A percentile compares a stretch with the other conserved stretches of the same genome.
phyloP scores from a whole-genome alignment of 2,797 vertebrate genomes.

The Pseudomugil tenellus region DNA sequence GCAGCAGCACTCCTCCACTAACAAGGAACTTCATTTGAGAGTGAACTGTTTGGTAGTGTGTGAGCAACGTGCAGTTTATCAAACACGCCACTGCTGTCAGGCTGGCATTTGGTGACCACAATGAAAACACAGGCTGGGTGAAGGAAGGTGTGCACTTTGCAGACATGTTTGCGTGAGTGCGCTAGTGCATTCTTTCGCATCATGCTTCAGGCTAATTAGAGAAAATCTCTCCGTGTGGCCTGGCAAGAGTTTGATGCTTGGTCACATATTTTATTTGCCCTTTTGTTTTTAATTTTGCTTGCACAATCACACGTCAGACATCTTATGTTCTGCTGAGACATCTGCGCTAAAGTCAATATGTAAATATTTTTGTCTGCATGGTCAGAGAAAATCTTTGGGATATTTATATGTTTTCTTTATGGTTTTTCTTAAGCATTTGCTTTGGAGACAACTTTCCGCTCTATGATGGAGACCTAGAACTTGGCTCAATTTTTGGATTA shows the following conservation, averaged over 20 bases:
- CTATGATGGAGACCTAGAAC: conserved; percentile 33
- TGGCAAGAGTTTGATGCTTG: conserved; percentile 30
- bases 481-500: conserved; percentile 26
- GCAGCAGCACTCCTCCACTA: conserved; percentile 28
- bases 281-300: conserved; percentile 20
- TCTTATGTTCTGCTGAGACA: conserved; percentile 32
- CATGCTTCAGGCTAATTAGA: conserved; percentile 46
- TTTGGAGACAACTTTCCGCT: conserved; percentile 35
- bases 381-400: conserved; percentile 20
- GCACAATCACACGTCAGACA: conserved; percentile 39
- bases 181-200: conserved; percentile 42
- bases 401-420: conserved; percentile 47
- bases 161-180: conserved; percentile 51
- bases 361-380: conserved; percentile 53
- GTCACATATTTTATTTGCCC: conserved; percentile 4
- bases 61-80: conserved; percentile 23
- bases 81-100: conserved; percentile 35
- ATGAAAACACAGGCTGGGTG: conserved; percentile 49
- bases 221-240: conserved; percentile 32
- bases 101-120: conserved; percentile 47
- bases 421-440: conserved; percentile 49
- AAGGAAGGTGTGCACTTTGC: conserved; percentile 43
- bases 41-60: conserved; percentile 31
- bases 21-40: conserved; percentile 43
- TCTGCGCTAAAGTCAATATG: conserved; percentile 46